phyloP scores from a whole-genome alignment of 2,797 vertebrate species.

The Phalanger gymnotis region DNA sequence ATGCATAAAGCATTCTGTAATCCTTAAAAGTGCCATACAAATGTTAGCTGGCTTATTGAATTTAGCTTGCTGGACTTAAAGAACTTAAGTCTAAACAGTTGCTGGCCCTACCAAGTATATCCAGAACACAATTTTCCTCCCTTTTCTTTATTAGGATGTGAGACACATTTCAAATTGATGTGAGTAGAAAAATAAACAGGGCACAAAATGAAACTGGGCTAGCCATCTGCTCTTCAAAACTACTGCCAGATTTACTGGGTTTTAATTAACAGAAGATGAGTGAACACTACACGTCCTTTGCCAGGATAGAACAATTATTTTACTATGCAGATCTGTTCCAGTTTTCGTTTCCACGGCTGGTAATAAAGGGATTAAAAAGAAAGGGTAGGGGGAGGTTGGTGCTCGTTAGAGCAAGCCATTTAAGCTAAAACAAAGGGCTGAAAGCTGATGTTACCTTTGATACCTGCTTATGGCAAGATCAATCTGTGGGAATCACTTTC shows the following conservation, averaged over 20 bases:
- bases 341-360: neutral
- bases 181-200: neutral
- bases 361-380: neutral
- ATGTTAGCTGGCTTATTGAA: neutral
- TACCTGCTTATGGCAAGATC: neutral
- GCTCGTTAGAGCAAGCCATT: neutral
- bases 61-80: neutral
- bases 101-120: neutral
- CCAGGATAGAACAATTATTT: constrained; percentile 35
- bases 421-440: constrained; percentile 29
- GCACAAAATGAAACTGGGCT: neutral
- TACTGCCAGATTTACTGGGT: constrained; percentile 22
- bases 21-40: neutral
- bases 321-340: neutral
- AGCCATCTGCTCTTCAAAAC: constrained; percentile 31
- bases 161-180: constrained; percentile 4
- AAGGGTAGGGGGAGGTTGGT: neutral
- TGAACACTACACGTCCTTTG: constrained; percentile 28
- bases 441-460: constrained; percentile 30
- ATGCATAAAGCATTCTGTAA: neutral
- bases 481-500: neutral
- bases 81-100: neutral
- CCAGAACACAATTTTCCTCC: neutral
- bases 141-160: neutral
- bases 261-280: constrained; percentile 62